A percentile compares a stretch with the other conserved stretches of the same genome.
phyloP scores from a whole-genome alignment of 1,140 invertebrate genomes.

The Battus philenor region DNA sequence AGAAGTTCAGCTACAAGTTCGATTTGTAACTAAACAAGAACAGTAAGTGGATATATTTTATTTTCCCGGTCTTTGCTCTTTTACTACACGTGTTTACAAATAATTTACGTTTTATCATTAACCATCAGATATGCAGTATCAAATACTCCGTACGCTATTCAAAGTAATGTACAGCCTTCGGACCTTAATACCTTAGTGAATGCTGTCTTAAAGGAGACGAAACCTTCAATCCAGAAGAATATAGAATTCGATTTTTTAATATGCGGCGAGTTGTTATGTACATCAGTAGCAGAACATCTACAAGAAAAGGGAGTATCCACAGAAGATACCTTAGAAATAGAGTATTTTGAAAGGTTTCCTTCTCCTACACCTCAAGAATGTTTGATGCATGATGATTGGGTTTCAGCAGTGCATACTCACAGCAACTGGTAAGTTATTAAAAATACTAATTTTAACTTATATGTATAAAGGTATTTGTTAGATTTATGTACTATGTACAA shows the following conservation, averaged over 20 bases:
- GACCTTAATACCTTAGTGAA: slow-evolving; percentile 90
- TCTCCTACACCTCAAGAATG: slow-evolving; percentile 93
- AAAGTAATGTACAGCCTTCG: slow-evolving; percentile 79
- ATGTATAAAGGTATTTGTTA: no score
- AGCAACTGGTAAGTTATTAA: slow-evolving; percentile 86
- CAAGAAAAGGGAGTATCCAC: slow-evolving; percentile 81
- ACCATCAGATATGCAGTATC: slow-evolving; percentile 89
- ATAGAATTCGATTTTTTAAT: slow-evolving; percentile 94
- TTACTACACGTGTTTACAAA: slow-evolving; percentile 2
- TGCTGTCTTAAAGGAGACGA: slow-evolving; percentile 83
- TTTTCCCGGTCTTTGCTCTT: slow-evolving; percentile 19
- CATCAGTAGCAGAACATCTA: slow-evolving; percentile 82
- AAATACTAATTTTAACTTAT: no score
- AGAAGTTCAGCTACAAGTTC: slow-evolving; percentile 80
- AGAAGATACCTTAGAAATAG: slow-evolving; percentile 89
- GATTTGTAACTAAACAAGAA: slow-evolving; percentile 87
- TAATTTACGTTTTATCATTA: slow-evolving; percentile 8
- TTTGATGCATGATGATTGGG: slow-evolving; percentile 97
- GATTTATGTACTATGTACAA: no score
- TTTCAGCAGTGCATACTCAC: slow-evolving; percentile 86
- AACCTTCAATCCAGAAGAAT: slow-evolving; percentile 61
- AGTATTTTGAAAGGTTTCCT: slow-evolving; percentile 92
- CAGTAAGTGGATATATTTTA: slow-evolving; percentile 77
- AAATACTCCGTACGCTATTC: slow-evolving; percentile 88
- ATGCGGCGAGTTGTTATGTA: slow-evolving; percentile 86